Evolutionary conservation across 2,113 vertebrate species (phyloP).

Genomic region (Geococcyx californianus): DNA sequence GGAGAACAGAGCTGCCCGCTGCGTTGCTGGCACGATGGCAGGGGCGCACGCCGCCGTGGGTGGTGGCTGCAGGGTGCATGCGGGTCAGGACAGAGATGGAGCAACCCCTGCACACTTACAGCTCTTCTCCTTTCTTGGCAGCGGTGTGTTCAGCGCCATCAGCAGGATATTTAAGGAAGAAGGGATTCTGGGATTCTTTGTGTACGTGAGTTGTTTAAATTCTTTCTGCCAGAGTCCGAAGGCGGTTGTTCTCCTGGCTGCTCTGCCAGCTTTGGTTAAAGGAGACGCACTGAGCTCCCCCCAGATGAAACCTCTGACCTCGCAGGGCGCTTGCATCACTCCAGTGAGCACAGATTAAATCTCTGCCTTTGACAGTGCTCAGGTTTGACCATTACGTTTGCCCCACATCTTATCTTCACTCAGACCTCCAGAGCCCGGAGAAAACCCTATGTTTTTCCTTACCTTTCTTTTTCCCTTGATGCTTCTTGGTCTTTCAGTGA

Average conservation of each 20-base stretch:
- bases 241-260: neutral
- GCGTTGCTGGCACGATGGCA: neutral
- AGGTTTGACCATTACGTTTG: neutral
- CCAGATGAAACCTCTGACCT: neutral
- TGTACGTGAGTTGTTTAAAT: slow-evolving; percentile 80
- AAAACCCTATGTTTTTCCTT: neutral
- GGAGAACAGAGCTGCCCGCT: neutral
- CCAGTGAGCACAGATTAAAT: neutral
- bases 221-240: neutral
- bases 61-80: accelerated
- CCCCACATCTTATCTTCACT: slow-evolving; percentile 10
- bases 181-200: slow-evolving; percentile 87
- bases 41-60: neutral
- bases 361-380: neutral
- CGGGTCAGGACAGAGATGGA: neutral
- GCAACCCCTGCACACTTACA: neutral
- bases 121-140: slow-evolving; percentile 55
- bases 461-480: neutral
- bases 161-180: slow-evolving; percentile 87
- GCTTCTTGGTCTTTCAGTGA: neutral
- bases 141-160: slow-evolving; percentile 82
- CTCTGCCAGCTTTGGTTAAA: neutral
- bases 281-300: neutral
- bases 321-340: neutral
- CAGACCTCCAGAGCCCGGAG: neutral